Conservation (phyloP, 2,113 vertebrate species). For the Dasyurus viverrinus region DNA sequence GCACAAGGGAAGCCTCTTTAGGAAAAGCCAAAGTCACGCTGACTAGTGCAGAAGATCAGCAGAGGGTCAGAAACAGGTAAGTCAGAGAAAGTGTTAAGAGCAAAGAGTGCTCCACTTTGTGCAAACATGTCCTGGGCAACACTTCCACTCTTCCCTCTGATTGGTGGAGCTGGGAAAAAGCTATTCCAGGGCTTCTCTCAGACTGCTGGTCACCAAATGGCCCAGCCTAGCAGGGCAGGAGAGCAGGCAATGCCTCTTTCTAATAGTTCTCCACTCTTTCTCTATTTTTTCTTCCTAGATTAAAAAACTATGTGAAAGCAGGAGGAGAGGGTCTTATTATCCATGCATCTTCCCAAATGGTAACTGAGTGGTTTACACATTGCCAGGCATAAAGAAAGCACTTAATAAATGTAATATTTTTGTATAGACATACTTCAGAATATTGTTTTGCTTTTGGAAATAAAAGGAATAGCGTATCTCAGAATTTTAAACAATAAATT, state of each 20-base stretch:
- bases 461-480: neutral
- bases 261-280: neutral
- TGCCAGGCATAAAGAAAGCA: neutral
- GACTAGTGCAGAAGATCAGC: neutral
- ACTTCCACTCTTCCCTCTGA: neutral
- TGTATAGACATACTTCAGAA: neutral
- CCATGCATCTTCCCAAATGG: slow-evolving; percentile 48
- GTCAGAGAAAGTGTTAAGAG: neutral
- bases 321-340: neutral
- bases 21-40: slow-evolving; percentile 43
- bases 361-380: neutral
- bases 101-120: neutral
- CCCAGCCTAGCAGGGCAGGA: neutral
- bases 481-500: neutral
- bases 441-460: slow-evolving; percentile 41
- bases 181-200: neutral
- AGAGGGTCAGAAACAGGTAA: slow-evolving; percentile 17
- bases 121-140: neutral
- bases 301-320: neutral
- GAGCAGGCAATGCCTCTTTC: neutral
- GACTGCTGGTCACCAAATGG: too few species aligned
- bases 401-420: neutral
- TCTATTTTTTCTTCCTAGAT: neutral
- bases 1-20: slow-evolving; percentile 28
- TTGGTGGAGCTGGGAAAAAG: neutral